Evolutionary conservation across 2,113 vertebrate genomes (phyloP), one percentile per base, ranked within the genome.

Genomic region (Apodemus speciosus): DNA sequence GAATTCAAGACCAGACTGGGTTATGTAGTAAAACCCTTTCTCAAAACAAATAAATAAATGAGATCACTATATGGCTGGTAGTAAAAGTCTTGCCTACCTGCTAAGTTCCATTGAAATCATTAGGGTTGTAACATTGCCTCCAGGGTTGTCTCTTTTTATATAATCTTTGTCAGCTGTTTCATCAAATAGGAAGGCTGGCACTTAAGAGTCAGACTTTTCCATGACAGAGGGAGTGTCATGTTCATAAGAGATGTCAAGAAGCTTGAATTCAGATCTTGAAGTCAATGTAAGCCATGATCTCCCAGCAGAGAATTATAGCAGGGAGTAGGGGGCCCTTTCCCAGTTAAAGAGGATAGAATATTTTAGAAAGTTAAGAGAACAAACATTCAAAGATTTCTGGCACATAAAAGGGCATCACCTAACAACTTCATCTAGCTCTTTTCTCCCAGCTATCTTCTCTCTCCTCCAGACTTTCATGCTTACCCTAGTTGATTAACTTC

Each of bases 241-340:
- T 25, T 85, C 15, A 40, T 7, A 25, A 94, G 66, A 90, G 53
- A 46, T 20, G 56, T 56, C 20, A 53, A 38, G 51, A 90, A 84
- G 9, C 20, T 6, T 80, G 71, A 95, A 84, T 88, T 71, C n/a
- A 94, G 93, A 90, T 38, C 38, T 51, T 88, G 40, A 38, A 92
- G 77, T 83, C 15, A 71, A 38, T 88, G 40, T 77, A 9, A 93
- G 73, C 16, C 90, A 72, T 49, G 38, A 64, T 72, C 27, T 43
- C 11, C 32, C 68, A 76, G 90, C 21, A 56, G 51, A 92, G 4
- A 94, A 72, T 8, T 40, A 11, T 11, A 79, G 9, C 51, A 51
- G 53, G 21, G 14, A 88, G 30, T 73, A 60, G 89, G 66, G 20
- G 38, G 2, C 35, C 13, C 58, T 79, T 89, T 35, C 32, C 56